A percentile compares a stretch with the other conserved stretches of the same genome.
phyloP scores from a whole-genome alignment of 2,888 invertebrate species.

The Endomychus coccineus region DNA sequence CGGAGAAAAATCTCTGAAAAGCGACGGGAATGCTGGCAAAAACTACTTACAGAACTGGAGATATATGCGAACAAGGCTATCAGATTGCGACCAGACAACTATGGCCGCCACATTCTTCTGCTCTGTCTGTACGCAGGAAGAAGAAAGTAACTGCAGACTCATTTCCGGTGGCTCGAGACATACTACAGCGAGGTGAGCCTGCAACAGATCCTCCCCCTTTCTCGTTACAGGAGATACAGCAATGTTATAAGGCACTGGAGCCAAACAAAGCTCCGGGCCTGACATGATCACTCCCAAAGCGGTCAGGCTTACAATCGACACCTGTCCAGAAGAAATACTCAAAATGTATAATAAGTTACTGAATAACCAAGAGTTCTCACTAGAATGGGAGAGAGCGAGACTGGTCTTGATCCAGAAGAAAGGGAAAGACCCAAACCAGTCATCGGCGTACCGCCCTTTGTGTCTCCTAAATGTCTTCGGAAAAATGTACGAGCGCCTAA shows the following conservation, averaged over 20 bases:
- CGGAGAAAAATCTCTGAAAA: too few relatives aligned
- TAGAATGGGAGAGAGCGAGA: conserved; percentile 20
- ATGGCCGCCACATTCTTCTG: too few relatives aligned
- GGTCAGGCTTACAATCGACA: conserved; percentile 13
- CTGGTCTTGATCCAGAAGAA: conserved; percentile 19
- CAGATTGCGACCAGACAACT: too few relatives aligned
- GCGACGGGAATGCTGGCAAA: too few relatives aligned
- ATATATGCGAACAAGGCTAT: too few relatives aligned
- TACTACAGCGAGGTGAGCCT: not conserved
- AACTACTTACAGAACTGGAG: too few relatives aligned
- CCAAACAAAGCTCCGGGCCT: conserved; percentile 21
- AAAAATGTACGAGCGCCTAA: conserved; percentile 16
- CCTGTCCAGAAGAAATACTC: conserved; percentile 13
- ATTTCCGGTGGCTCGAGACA: too few relatives aligned
- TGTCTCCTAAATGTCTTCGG: conserved; percentile 16
- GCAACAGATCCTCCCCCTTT: not conserved
- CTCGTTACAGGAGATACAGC: conserved; percentile 13
- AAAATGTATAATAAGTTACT: conserved; percentile 11
- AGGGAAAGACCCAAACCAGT: conserved; percentile 1
- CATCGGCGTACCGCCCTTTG: conserved; percentile 14
- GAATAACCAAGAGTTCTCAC: conserved; percentile 15
- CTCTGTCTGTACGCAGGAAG: too few relatives aligned
- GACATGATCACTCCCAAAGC: conserved; percentile 22
- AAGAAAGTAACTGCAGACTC: too few relatives aligned
- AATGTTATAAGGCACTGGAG: conserved; percentile 13